These are phyloP conservation scores for Rhinoderma darwinii DNA, from an alignment of 2,113 vertebrate species.

Conservation along the genomic window DNA sequence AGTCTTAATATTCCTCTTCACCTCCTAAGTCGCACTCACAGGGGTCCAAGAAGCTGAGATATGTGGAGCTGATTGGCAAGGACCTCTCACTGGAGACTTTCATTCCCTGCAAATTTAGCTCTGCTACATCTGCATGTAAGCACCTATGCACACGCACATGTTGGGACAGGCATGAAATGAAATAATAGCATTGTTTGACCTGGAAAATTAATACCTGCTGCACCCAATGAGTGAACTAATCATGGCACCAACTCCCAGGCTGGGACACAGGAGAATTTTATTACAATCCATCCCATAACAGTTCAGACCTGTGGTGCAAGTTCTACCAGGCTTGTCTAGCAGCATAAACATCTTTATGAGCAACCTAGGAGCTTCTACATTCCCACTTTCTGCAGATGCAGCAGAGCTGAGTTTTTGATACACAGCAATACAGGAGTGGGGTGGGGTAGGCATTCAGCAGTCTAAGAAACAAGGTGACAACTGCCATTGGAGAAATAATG, in stretches of 20 bases:
- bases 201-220: background rate
- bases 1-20: too few species aligned
- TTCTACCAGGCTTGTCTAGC: background rate
- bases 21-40: too few species aligned
- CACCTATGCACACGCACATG: background rate
- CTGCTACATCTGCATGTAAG: background rate
- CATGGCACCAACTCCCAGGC: background rate
- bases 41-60: background rate
- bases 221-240: slow-evolving; percentile 31
- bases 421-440: background rate
- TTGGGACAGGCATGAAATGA: background rate
- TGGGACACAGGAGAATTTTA: background rate
- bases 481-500: background rate
- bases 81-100: background rate
- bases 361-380: background rate
- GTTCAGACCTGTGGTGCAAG: background rate
- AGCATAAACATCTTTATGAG: background rate
- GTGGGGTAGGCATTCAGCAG: background rate
- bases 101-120: background rate
- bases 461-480: too few species aligned
- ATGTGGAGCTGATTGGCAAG: background rate
- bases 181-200: slow-evolving; percentile 57
- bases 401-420: background rate
- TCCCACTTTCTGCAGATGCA: background rate
- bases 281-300: background rate